phyloP scores from a whole-genome alignment of 2,888 invertebrate species.

The Tolmerus cingulatus region DNA sequence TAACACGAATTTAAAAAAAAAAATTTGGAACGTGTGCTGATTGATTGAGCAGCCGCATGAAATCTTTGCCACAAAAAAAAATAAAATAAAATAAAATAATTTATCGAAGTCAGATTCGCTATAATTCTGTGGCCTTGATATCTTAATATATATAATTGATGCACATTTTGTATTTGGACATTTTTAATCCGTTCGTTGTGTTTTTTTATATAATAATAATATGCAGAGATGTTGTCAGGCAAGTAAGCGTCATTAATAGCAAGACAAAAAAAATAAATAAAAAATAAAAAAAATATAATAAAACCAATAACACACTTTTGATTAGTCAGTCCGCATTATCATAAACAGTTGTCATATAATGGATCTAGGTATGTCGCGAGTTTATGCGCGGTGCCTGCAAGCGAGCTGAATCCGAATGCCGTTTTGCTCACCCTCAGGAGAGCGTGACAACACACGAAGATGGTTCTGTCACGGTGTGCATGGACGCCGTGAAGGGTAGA shows the following conservation, averaged over 20 bases:
- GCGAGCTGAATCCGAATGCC: slow-evolving; percentile 97
- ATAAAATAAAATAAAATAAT: background rate
- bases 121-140: slow-evolving; percentile 26
- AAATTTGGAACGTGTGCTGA: slow-evolving; percentile 34
- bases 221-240: slow-evolving; percentile 42
- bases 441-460: slow-evolving; percentile 96
- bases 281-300: slow-evolving; percentile 7
- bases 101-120: slow-evolving; percentile 23
- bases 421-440: slow-evolving; percentile 98
- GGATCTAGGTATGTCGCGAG: slow-evolving; percentile 92
- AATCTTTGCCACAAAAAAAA: slow-evolving; percentile 12
- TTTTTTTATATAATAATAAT: slow-evolving; percentile 20
- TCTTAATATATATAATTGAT: slow-evolving; percentile 21
- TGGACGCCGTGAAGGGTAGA: slow-evolving; percentile 99
- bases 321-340: slow-evolving; percentile 35
- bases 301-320: background rate
- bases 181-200: slow-evolving; percentile 41
- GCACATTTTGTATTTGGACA: slow-evolving; percentile 39
- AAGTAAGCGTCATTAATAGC: slow-evolving; percentile 38
- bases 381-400: slow-evolving; percentile 98
- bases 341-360: slow-evolving; percentile 40
- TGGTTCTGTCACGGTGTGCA: slow-evolving; percentile 99
- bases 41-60: slow-evolving; percentile 41
- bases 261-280: slow-evolving; percentile 45
- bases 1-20: slow-evolving; percentile 20